Percentiles rank a stretch among this genome's conserved stretches.
Conservation (phyloP, 2,797 vertebrate species). For the Botia almorhae region DNA sequence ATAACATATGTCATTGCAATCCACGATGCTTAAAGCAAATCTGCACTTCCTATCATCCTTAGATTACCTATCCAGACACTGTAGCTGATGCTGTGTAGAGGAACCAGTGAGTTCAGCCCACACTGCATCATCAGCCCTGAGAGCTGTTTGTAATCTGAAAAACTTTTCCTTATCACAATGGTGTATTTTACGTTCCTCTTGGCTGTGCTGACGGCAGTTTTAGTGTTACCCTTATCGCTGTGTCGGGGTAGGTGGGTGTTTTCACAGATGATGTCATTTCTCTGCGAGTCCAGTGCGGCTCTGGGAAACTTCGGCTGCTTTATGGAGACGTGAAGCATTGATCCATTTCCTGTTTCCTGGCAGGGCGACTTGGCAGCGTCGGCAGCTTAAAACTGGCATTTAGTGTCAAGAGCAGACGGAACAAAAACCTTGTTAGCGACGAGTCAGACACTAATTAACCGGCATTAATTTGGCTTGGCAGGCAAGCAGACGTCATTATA, state of each 20-base stretch:
- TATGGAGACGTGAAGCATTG: constrained; percentile 67
- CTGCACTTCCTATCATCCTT: too few species aligned
- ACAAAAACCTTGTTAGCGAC: constrained; percentile 50
- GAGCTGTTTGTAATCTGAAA: neutral
- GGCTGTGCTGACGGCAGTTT: neutral
- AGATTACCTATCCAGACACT: neutral
- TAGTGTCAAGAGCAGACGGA: constrained; percentile 33
- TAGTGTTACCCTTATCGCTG: constrained; percentile 1
- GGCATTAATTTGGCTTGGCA: constrained; percentile 43
- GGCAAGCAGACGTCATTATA: constrained; percentile 24
- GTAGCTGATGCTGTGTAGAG: neutral
- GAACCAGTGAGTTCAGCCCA: neutral
- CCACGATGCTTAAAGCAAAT: too few species aligned
- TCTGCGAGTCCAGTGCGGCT: constrained; percentile 53
- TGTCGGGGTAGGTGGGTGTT: constrained; percentile 22
- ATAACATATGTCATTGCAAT: too few species aligned
- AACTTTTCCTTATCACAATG: neutral
- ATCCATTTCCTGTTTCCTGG: constrained; percentile 76
- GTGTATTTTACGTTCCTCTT: neutral
- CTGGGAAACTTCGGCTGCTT: constrained; percentile 69
- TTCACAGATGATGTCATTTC: constrained; percentile 64
- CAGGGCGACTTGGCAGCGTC: constrained; percentile 54
- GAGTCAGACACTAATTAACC: constrained; percentile 42
- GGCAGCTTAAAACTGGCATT: constrained; percentile 40
- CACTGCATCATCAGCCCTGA: neutral